Conservation (phyloP, 2,888 invertebrate genomes). For the Gymnosoma rotundatum region DNA sequence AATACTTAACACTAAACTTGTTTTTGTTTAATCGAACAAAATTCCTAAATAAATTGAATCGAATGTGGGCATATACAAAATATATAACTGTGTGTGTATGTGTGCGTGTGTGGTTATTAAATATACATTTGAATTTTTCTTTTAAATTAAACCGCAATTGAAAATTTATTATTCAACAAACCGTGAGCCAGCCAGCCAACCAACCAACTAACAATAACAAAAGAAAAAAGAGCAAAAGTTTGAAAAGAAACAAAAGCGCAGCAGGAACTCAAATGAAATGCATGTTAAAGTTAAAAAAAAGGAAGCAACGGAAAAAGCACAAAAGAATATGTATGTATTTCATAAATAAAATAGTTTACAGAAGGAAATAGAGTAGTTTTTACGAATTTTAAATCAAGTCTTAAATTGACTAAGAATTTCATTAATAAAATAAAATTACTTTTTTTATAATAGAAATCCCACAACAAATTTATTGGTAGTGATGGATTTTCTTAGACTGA, state of each 20-base stretch:
- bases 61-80: background rate
- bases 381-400: background rate
- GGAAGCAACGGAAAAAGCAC: slow-evolving; percentile 13
- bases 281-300: slow-evolving; percentile 35
- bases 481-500: no score
- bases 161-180: slow-evolving; percentile 67
- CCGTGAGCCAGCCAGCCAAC: slow-evolving; percentile 34
- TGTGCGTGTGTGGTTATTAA: slow-evolving; percentile 22
- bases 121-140: slow-evolving; percentile 63
- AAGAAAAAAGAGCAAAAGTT: slow-evolving; percentile 20
- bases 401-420: background rate
- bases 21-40: no score
- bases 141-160: slow-evolving; percentile 66
- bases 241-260: slow-evolving; percentile 26
- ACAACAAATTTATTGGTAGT: no score
- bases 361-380: background rate
- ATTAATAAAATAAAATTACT: no score
- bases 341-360: background rate
- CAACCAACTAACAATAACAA: slow-evolving; percentile 17
- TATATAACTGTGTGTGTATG: background rate
- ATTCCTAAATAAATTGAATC: no score
- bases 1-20: no score
- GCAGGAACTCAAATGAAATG: slow-evolving; percentile 24
- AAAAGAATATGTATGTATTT: slow-evolving; percentile 28
- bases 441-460: no score